Conservation (phyloP, 2,888 invertebrate species). For the Eutolmus rufibarbis region DNA sequence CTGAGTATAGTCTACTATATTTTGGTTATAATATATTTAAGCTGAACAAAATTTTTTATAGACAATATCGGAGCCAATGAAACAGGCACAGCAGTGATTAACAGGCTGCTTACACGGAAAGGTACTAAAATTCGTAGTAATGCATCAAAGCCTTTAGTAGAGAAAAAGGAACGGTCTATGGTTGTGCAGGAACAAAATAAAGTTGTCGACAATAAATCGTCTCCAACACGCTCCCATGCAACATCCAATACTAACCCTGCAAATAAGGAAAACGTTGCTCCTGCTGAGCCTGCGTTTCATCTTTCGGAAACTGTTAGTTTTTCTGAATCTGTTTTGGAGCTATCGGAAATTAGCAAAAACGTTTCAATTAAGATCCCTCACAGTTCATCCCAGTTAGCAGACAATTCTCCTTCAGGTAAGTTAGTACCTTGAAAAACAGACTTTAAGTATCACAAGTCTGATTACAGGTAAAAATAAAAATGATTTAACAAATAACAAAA, state of each 20-base stretch:
- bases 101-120: conserved; percentile 50
- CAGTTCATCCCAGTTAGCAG: not conserved
- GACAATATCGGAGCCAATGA: conserved; percentile 55
- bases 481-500: conserved; percentile 45
- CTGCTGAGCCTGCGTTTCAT: conserved; percentile 41
- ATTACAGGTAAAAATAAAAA: not conserved
- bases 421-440: not conserved
- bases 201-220: not conserved
- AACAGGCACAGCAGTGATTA: conserved; percentile 53
- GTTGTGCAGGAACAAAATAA: not conserved
- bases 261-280: conserved; percentile 57
- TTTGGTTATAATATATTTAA: not conserved
- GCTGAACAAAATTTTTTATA: conserved; percentile 42
- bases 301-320: conserved; percentile 58
- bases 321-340: conserved; percentile 56
- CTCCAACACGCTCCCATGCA: not conserved
- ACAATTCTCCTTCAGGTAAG: not conserved
- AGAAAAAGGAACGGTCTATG: not conserved
- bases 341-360: conserved; percentile 52
- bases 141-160: not conserved
- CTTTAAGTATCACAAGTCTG: not conserved
- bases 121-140: not conserved
- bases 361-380: not conserved
- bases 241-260: not conserved
- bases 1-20: conserved; percentile 52